Conservation (phyloP, 2,113 vertebrate species). For the Xiphorhynchus elegans region DNA sequence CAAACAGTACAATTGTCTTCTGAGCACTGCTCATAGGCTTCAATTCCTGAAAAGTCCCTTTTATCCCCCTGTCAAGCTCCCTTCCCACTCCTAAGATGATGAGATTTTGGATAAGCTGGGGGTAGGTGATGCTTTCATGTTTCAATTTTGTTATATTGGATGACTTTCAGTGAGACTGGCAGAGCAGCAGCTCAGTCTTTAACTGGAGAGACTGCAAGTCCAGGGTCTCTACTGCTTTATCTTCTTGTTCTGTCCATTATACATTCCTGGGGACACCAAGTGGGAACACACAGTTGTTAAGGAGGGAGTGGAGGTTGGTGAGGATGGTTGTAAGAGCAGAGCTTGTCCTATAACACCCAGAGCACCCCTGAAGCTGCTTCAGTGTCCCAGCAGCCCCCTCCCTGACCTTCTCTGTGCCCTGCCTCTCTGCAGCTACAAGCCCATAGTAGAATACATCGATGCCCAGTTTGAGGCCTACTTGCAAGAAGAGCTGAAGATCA, state of each 20-base stretch:
- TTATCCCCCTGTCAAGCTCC: not conserved
- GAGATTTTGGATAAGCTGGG: not conserved
- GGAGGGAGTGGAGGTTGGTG: not conserved
- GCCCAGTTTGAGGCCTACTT: slow-evolving; percentile 84
- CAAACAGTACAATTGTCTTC: not conserved
- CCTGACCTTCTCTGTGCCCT: not conserved
- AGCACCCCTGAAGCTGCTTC: not conserved
- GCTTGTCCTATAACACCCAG: rapidly evolving
- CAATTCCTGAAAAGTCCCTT: not conserved
- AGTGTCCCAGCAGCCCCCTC: not conserved
- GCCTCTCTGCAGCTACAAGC: slow-evolving; percentile 75
- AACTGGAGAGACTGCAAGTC: not conserved
- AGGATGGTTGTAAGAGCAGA: not conserved
- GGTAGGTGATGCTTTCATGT: rapidly evolving
- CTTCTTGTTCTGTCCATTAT: rapidly evolving
- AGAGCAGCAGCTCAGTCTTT: not conserved
- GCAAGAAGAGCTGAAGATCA: slow-evolving; percentile 86
- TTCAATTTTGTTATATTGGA: rapidly evolving
- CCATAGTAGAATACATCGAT: slow-evolving; percentile 84
- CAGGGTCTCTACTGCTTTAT: not conserved
- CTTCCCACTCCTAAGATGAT: not conserved
- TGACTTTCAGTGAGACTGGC: not conserved
- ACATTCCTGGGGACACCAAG: too few relatives aligned
- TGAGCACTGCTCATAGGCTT: not conserved
- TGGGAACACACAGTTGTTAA: rapidly evolving